These are phyloP conservation scores for Leptinotarsa tumamoca DNA, from an alignment of 2,888 invertebrate species.

Conservation along the genomic window DNA sequence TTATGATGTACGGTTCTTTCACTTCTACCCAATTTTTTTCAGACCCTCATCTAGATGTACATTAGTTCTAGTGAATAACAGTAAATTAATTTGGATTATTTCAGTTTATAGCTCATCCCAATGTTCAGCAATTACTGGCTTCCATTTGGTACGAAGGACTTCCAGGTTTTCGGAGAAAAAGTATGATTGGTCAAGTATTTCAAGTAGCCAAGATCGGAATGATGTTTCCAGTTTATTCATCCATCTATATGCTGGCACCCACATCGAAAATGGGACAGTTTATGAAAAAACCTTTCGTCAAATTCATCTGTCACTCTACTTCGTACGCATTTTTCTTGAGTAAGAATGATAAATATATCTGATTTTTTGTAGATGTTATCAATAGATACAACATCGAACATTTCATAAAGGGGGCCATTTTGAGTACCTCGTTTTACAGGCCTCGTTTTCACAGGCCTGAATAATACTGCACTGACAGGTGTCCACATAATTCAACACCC, in stretches of 20 bases:
- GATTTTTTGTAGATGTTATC: too few relatives aligned
- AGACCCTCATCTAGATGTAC: not conserved
- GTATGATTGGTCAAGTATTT: slow-evolving; percentile 87
- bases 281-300: slow-evolving; percentile 98
- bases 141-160: slow-evolving; percentile 96
- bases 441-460: too few relatives aligned
- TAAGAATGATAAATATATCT: slow-evolving; percentile 69
- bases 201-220: slow-evolving; percentile 87
- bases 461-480: too few relatives aligned
- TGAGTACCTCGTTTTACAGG: too few relatives aligned
- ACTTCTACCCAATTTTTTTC: not conserved
- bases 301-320: slow-evolving; percentile 96
- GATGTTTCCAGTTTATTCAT: slow-evolving; percentile 93
- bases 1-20: too few relatives aligned
- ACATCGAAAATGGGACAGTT: slow-evolving; percentile 88
- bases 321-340: slow-evolving; percentile 96
- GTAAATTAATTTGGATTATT: slow-evolving; percentile 16
- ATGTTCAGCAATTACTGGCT: slow-evolving; percentile 91
- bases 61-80: not conserved
- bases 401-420: too few relatives aligned
- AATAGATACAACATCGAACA: too few relatives aligned
- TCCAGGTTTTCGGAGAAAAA: slow-evolving; percentile 92
- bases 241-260: slow-evolving; percentile 92
- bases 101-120: slow-evolving; percentile 79
- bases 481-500: too few relatives aligned